Evolutionary conservation across 2,797 vertebrate genomes (phyloP).

Genomic region (Chiloscyllium punctatum): DNA sequence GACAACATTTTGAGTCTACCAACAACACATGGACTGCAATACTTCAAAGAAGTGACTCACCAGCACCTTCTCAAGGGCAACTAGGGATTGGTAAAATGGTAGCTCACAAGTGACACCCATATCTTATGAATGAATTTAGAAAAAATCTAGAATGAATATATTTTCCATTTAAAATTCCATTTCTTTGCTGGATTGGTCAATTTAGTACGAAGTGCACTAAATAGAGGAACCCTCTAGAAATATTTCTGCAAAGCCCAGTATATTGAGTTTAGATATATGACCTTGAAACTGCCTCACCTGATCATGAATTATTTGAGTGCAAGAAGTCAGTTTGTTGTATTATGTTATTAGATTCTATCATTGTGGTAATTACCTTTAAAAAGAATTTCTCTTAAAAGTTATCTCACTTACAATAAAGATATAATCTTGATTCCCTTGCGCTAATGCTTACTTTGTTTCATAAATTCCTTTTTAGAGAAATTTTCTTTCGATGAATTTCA

Average conservation of each 20-base stretch:
- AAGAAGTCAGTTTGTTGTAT: neutral
- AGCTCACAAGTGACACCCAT: too few species aligned
- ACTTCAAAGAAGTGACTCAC: too few species aligned
- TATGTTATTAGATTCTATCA: neutral
- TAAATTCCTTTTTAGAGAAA: neutral
- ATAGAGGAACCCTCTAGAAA: neutral
- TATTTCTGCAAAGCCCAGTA: neutral
- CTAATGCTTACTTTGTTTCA: neutral
- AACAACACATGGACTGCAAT: too few species aligned
- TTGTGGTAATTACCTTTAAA: neutral
- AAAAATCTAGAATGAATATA: too few species aligned
- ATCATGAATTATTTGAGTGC: neutral
- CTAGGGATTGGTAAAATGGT: too few species aligned
- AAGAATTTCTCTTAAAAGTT: neutral
- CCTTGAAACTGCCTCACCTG: neutral
- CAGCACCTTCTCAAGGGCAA: too few species aligned
- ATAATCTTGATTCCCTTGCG: neutral
- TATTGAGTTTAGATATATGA: neutral
- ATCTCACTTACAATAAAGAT: neutral
- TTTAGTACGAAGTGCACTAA: neutral
- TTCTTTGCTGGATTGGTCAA: neutral
- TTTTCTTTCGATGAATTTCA: neutral
- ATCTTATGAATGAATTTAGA: too few species aligned
- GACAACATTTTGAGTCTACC: too few species aligned
- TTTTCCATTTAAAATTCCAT: neutral